Base-by-base conservation (phyloP, 2,797 vertebrate genomes). In the Gambelia wislizenii region DNA sequence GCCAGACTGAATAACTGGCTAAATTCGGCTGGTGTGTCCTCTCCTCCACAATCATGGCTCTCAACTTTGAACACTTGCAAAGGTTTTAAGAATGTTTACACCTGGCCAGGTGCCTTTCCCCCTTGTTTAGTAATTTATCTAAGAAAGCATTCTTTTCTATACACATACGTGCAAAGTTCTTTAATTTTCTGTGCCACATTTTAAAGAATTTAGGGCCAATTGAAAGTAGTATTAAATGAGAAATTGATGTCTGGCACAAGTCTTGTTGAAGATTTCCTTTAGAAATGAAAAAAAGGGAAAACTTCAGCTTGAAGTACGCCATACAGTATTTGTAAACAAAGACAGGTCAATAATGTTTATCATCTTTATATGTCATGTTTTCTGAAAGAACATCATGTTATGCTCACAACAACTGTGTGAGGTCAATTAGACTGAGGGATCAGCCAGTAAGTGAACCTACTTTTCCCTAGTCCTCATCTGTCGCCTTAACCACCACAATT, bases 81-180 rank as follows among this genome's bases (percentile, higher is more conserved):
- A 87, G 59, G 18, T 87, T 39, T 91, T 85, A 84, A 49, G 89
- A 93, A 91, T 96, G 94, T 96, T 96, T 95, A 85, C 54, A 93
- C 8, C 3, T 75, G 87, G 72, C 93, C 93, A 94, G 93, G 88
- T 86, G 94, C 47, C 64, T 90, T 95, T 90, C 85, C 72, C 94
- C 12, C 33, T 47, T 44, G 90, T 91, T 88, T 2, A 12, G 84
- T 47, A 93, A 92, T 93, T 33, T 95, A 92, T 91, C 87, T 82
- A 79, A 91, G 88, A 85, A 84, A 91, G 88, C 49, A 87, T 92
- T 93, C 52, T 92, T 92, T 94, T 92, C 42, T 70, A 85, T 42
- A 91, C 77, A 93, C 83, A 90, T 84, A 74, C 30, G 72, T 88
- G 89, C 78, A 76, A 89, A 76, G 10, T 56, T 0, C 85, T 0